Evolutionary conservation across 2,797 vertebrate genomes (phyloP), one percentile per base, ranked within the genome.

Genomic region (Apogon hyalosoma): DNA sequence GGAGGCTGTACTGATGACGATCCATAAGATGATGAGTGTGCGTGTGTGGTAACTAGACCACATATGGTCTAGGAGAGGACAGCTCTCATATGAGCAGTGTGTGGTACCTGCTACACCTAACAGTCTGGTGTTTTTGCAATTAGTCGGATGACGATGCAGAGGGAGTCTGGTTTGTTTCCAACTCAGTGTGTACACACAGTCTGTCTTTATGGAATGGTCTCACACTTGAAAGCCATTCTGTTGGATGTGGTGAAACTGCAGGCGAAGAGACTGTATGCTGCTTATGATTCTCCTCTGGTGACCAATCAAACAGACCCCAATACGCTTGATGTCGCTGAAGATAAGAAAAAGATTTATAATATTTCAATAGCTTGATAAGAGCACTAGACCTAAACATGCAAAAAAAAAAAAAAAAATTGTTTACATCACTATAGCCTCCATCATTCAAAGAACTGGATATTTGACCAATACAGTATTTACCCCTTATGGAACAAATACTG

Each of bases 271-370:
- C 93, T 99, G 97, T 95, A 99, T 97, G 94, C 97, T 99, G 96
- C 97, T 98, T 91, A 97, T 94, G 96, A 99, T 99, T 92, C 97
- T 95, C 95, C 97, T 98, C 96, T 99, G 98, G 88, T 95, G 94
- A 54, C 94, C 94, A 41, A 95, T 94, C 83, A 95, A 87, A 78
- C 92, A 92, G 79, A 95, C 88, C 12, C 94, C 94, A 4, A 94
- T 93, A 46, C 92, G 91, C 82, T 92, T 85, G 77, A 95, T 85
- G 65, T 95, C 94, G 7, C 94, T 95, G 88, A 63, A 58, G 60
- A 67, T 40, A 28, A 79, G 43, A 69, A 38, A 46, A 63, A 68
- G 36, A 80, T 55, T 38, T 49, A 42, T 15, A 16, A 16, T 31
- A 12, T n/a, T 72, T 75, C 21, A 14, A 48, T 33, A 46, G 15